Evolutionary conservation across 2,888 invertebrate species (phyloP).

Genomic region (Escarpia spicata): DNA sequence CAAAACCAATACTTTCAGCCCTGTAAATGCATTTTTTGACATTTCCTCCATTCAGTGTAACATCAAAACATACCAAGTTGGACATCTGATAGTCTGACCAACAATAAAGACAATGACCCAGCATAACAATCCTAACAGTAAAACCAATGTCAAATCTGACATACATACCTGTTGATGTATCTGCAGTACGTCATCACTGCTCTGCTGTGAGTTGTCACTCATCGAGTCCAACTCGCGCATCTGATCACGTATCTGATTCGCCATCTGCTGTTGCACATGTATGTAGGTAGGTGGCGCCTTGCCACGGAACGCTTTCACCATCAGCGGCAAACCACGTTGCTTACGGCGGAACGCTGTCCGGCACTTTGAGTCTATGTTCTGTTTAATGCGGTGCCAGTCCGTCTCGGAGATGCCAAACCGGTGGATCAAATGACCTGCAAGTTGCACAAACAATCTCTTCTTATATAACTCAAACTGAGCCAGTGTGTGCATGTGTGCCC

Average conservation of each 20-base stretch:
- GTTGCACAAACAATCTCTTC: not conserved
- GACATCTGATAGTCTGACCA: not conserved
- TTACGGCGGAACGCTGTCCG: conserved; percentile 66
- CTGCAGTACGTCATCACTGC: not conserved
- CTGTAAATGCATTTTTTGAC: too few species aligned
- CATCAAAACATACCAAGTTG: not conserved
- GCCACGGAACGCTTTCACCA: conserved; percentile 62
- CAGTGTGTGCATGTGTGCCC: not conserved
- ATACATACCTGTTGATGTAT: not conserved
- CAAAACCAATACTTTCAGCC: too few species aligned
- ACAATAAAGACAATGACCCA: too few species aligned
- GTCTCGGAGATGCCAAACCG: conserved; percentile 68
- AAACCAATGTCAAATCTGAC: too few species aligned
- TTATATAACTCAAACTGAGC: not conserved
- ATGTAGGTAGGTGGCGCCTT: conserved; percentile 45
- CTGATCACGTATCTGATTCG: not conserved
- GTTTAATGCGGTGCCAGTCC: conserved; percentile 70
- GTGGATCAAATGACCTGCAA: conserved; percentile 67
- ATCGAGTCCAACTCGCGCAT: conserved; percentile 18
- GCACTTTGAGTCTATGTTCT: conserved; percentile 70
- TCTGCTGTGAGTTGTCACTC: not conserved
- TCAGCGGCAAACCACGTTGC: conserved; percentile 60
- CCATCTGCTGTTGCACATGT: conserved; percentile 25
- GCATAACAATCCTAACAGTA: too few species aligned
- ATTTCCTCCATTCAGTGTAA: too few species aligned